Percentiles rank a stretch among this genome's conserved stretches.
phyloP scores from a whole-genome alignment of 1,140 invertebrate genomes.

The Trachelipus rathkii region DNA sequence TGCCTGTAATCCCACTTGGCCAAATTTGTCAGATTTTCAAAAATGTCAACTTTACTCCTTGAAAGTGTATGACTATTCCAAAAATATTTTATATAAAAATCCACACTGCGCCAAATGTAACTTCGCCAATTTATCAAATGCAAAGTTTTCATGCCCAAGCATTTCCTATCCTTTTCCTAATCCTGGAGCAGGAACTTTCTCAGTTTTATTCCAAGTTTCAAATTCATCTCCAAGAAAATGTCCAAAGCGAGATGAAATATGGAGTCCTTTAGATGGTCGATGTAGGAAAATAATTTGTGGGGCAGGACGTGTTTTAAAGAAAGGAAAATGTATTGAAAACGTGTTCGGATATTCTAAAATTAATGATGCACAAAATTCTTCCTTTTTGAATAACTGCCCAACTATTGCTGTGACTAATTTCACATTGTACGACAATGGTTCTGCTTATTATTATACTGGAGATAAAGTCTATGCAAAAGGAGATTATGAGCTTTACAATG shows the following conservation, averaged over 20 bases:
- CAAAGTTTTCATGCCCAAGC: not conserved
- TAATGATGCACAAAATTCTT: no score
- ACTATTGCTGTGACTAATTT: no score
- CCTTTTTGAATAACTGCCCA: no score
- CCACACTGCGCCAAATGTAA: slow-evolving; percentile 51
- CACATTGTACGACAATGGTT: no score
- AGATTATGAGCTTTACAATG: no score
- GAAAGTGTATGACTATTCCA: not conserved
- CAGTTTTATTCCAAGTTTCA: not conserved
- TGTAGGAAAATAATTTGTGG: slow-evolving; percentile 31
- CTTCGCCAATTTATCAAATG: slow-evolving; percentile 10
- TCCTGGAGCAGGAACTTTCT: not conserved
- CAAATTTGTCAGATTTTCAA: slow-evolving; percentile 29
- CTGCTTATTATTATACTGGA: no score
- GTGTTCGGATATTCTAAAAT: no score
- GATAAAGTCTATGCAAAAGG: no score
- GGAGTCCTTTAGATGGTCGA: slow-evolving; percentile 31
- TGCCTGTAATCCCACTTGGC: slow-evolving; percentile 32
- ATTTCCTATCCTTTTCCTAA: not conserved
- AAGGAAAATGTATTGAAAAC: no score
- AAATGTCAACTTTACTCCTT: slow-evolving; percentile 38
- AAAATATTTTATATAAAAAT: slow-evolving; percentile 49
- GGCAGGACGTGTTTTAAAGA: no score
- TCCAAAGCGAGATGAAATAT: slow-evolving; percentile 34
- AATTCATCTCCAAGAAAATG: slow-evolving; percentile 9